phyloP scores from a whole-genome alignment of 2,888 invertebrate species.

The Limnephilus rhombicus region DNA sequence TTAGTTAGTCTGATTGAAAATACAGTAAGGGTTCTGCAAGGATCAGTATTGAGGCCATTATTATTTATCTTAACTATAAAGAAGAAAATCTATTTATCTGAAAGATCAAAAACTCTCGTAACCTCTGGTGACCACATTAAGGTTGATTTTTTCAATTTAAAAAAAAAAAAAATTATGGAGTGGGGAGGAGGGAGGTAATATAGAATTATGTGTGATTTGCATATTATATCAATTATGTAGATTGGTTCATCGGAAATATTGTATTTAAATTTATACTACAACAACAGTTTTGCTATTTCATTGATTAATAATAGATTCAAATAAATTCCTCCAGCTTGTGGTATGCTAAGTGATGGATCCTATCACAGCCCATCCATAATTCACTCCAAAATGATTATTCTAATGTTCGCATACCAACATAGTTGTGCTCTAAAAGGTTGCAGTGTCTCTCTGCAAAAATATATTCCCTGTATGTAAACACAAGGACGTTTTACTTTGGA shows the following conservation, averaged over 20 bases:
- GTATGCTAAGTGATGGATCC: neutral
- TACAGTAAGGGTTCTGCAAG: neutral
- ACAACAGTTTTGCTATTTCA: neutral
- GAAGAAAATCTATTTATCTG: neutral
- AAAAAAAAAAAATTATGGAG: no score
- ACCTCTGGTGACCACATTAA: no score
- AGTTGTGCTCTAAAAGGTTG: neutral
- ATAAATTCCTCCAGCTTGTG: constrained; percentile 5
- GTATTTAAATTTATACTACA: neutral
- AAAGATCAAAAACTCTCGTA: neutral
- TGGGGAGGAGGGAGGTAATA: no score
- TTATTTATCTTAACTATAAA: neutral
- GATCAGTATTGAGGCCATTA: neutral
- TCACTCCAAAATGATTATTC: constrained; percentile 4
- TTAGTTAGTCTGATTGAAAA: neutral
- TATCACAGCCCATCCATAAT: constrained; percentile 5
- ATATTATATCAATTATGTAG: neutral
- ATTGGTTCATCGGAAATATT: neutral
- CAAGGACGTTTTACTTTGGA: constrained; percentile 21
- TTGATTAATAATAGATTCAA: constrained; percentile 7
- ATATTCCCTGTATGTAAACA: neutral
- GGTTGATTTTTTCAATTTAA: no score
- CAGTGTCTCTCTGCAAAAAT: neutral
- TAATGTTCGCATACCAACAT: neutral
- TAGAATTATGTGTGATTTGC: neutral